Base-by-base conservation (phyloP, 1,140 invertebrate genomes). In the Uloborus diversus region DNA sequence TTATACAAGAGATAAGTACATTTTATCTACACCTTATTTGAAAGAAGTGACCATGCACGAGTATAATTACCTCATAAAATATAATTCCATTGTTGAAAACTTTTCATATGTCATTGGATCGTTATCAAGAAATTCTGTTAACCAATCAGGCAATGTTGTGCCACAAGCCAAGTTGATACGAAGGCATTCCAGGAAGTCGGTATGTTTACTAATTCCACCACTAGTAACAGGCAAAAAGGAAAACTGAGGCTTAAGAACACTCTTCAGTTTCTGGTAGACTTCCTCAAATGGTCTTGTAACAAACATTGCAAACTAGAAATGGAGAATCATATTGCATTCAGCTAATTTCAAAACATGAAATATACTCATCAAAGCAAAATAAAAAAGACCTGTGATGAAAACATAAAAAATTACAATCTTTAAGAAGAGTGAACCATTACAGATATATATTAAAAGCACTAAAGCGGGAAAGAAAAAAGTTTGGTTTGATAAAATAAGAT, bases 31-130 rank as follows among this genome's bases (percentile, higher is more conserved):
- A n/a, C n/a, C n/a, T n/a, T n/a, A n/a, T n/a, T n/a, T n/a, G n/a
- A n/a, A n/a, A n/a, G n/a, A n/a, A n/a, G n/a, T n/a, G n/a, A n/a
- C n/a, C n/a, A n/a, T n/a, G n/a, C n/a, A n/a, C n/a, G n/a, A n/a
- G n/a, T 30, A 57, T 27, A 75, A n/a, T 53, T 37, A 78, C 73
- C 73, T 33, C 61, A 66, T 78, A 30, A 56, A 65, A 28, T 78
- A 78, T 2, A 78, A 9, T 42, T 78, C 73, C 13, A 66, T 14
- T 9, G 61, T 4, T n/a, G 73, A 78, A 42, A 13, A 25, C 17
- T 75, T 75, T 53, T 64, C 59, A 64, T 75, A 64, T 0, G 42
- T 64, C n/a, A 13, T 4, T 17, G 59, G 30, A 35, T 51, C 59
- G 25, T 64, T 75, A 27, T 62, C 28, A 11, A 57, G 9, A 35